These are phyloP conservation scores for Trissolcus basalis DNA, from an alignment of 1,140 invertebrate genomes.

Conservation along the genomic window DNA sequence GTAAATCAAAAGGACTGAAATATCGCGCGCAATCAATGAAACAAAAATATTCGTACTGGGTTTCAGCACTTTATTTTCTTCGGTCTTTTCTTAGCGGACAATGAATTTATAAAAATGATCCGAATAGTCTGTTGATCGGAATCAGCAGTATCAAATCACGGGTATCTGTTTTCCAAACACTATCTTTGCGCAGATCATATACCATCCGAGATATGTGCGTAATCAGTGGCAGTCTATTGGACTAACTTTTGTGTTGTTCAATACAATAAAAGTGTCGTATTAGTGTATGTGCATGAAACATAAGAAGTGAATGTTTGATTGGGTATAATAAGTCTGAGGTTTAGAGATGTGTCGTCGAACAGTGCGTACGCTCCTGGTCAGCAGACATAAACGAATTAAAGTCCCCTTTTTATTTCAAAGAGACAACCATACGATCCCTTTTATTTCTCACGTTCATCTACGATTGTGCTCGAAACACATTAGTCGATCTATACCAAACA, in stretches of 20 bases:
- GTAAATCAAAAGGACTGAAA: conserved; percentile 28
- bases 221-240: too few relatives aligned
- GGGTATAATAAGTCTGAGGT: conserved; percentile 2
- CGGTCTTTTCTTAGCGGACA: too few relatives aligned
- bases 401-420: conserved; percentile 44
- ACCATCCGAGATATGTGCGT: too few relatives aligned
- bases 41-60: not conserved
- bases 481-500: not conserved
- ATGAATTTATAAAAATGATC: too few relatives aligned
- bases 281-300: not conserved
- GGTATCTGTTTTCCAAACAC: too few relatives aligned
- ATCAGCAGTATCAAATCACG: too few relatives aligned
- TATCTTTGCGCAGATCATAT: too few relatives aligned
- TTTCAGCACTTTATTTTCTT: too few relatives aligned
- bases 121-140: too few relatives aligned
- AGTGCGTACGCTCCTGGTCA: conserved; percentile 19
- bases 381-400: conserved; percentile 40
- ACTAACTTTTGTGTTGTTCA: too few relatives aligned
- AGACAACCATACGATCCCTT: conserved; percentile 37
- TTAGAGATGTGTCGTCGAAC: not conserved
- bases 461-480: conserved; percentile 22
- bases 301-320: conserved; percentile 7
- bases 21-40: conserved; percentile 25
- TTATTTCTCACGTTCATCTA: conserved; percentile 26
- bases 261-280: not conserved